Conservation (phyloP, 2,113 vertebrate species). For the Shinisaurus crocodilurus region DNA sequence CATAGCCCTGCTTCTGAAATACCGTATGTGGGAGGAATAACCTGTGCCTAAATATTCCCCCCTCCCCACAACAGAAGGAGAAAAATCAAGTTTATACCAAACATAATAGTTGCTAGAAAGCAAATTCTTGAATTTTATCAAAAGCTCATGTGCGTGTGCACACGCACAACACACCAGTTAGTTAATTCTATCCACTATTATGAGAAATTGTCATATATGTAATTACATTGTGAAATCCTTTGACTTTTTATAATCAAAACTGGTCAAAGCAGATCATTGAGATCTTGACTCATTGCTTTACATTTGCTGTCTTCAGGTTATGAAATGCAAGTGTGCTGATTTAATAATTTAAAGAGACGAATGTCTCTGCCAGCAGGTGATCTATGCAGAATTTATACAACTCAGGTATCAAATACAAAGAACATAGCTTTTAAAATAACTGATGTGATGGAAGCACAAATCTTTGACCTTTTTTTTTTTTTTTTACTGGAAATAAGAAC, state of each 20-base stretch:
- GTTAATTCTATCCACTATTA: neutral
- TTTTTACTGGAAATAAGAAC: constrained; percentile 16
- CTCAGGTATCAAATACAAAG: neutral
- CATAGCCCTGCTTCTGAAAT: neutral
- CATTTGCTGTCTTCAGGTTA: neutral
- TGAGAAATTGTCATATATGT: neutral
- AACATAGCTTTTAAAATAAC: constrained; percentile 19
- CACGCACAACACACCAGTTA: neutral
- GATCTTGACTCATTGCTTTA: neutral
- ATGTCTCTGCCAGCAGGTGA: neutral
- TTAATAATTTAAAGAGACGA: constrained; percentile 31
- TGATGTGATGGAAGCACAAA: neutral
- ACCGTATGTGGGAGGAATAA: neutral
- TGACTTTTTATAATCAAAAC: neutral
- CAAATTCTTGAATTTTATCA: neutral
- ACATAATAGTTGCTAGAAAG: neutral
- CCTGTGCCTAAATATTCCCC: neutral
- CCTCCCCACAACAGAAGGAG: no score
- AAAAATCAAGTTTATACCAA: no score
- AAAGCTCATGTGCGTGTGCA: no score
- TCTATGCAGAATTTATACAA: constrained; percentile 11
- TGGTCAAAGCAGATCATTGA: constrained; percentile 13
- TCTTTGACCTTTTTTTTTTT: neutral
- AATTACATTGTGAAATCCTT: constrained; percentile 1
- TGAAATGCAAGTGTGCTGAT: constrained; percentile 11